phyloP scores from a whole-genome alignment of 2,797 vertebrate species.

The Margarornis squamiger region DNA sequence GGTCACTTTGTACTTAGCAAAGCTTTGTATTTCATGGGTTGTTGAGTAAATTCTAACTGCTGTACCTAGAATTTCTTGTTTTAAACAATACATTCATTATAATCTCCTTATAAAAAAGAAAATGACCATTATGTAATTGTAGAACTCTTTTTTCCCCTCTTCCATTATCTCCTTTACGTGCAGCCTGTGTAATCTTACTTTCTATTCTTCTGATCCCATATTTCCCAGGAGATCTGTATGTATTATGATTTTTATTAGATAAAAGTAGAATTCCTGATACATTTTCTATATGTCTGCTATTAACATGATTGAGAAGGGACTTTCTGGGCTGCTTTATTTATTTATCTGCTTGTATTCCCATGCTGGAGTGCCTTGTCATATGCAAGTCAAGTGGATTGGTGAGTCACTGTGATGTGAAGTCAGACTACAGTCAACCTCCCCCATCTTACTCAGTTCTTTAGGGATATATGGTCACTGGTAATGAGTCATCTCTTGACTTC shows the following conservation, averaged over 20 bases:
- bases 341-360: not conserved
- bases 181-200: not conserved
- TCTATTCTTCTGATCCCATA: not conserved
- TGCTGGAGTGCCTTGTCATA: not conserved
- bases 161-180: not conserved
- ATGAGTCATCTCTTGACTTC: not conserved
- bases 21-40: not conserved
- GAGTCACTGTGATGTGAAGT: constrained; percentile 21
- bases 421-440: not conserved
- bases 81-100: not conserved
- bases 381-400: constrained; percentile 6
- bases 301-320: not conserved
- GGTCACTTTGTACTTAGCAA: not conserved
- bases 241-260: constrained; percentile 1
- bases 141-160: not conserved
- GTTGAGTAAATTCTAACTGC: not conserved
- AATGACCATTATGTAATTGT: not conserved
- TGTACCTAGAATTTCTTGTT: not conserved
- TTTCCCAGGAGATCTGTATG: not conserved
- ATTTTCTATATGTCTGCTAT: not conserved
- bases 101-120: not conserved
- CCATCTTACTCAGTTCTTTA: not conserved
- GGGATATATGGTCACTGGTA: not conserved
- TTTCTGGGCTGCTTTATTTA: not conserved
- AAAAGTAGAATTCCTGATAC: not conserved